These are phyloP conservation scores for Drosophila vallismaia DNA, from an alignment of 2,888 invertebrate genomes.

Conservation along the genomic window DNA sequence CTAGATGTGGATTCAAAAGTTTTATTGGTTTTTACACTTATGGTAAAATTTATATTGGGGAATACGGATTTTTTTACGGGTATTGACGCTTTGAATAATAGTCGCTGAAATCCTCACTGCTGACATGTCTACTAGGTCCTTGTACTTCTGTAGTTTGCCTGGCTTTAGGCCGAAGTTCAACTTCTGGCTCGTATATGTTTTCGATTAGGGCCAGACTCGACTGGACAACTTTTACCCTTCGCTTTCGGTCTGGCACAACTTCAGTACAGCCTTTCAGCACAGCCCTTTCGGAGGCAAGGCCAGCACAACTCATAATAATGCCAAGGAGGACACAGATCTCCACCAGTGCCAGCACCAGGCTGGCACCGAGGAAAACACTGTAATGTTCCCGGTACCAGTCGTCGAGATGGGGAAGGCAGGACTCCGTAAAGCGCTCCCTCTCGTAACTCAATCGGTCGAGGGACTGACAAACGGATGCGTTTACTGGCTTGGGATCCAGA, in stretches of 20 bases:
- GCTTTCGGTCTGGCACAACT: constrained; percentile 47
- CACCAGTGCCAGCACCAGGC: constrained; percentile 88
- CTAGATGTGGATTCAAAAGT: no score
- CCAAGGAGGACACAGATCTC: constrained; percentile 89
- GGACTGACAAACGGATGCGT: constrained; percentile 89
- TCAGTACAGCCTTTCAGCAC: constrained; percentile 31
- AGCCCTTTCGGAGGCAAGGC: constrained; percentile 82
- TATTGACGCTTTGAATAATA: neutral
- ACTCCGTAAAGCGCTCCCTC: constrained; percentile 80
- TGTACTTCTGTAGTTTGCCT: neutral
- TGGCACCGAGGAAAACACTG: constrained; percentile 87
- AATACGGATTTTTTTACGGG: neutral
- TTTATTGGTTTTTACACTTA: no score
- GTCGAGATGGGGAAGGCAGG: constrained; percentile 88
- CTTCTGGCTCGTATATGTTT: constrained; percentile 82
- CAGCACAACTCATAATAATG: constrained; percentile 89
- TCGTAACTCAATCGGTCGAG: constrained; percentile 79
- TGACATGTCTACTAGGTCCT: neutral
- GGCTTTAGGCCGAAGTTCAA: constrained; percentile 60
- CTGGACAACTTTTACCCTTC: constrained; percentile 46
- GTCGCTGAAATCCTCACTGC: constrained; percentile 1
- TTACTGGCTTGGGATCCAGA: constrained; percentile 90
- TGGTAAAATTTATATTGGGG: neutral
- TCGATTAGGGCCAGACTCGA: constrained; percentile 78
- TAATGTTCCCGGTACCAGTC: constrained; percentile 92